Evolutionary conservation across 2,888 invertebrate genomes (phyloP).

Genomic region (Cybosia mesomella): DNA sequence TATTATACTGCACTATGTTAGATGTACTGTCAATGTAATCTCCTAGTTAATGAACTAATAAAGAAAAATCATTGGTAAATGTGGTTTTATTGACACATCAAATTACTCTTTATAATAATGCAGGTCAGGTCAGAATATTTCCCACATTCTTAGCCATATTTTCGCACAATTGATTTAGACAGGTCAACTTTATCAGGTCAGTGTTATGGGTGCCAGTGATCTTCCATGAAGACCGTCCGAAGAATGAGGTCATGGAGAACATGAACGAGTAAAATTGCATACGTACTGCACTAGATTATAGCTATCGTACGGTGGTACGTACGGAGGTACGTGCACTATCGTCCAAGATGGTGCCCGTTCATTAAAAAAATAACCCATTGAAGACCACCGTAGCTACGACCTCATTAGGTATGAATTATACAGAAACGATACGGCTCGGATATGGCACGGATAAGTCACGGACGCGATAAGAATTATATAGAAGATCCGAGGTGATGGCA

Average conservation of each 20-base stretch:
- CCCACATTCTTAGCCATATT: not conserved
- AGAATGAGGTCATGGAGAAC: not conserved
- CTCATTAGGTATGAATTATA: not conserved
- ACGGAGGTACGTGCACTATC: too few species aligned
- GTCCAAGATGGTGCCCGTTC: too few species aligned
- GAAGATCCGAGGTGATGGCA: too few species aligned
- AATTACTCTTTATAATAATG: not conserved
- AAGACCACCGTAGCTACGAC: not conserved
- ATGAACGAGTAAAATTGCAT: not conserved
- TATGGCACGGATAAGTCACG: too few species aligned
- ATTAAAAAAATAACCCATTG: too few species aligned
- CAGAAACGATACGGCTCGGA: not conserved
- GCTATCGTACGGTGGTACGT: too few species aligned
- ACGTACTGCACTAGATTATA: not conserved
- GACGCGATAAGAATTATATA: too few species aligned
- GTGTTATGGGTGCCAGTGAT: not conserved
- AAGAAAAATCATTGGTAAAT: constrained; percentile 34
- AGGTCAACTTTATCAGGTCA: not conserved
- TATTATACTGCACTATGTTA: constrained; percentile 27
- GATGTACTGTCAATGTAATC: constrained; percentile 37
- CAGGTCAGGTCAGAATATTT: not conserved
- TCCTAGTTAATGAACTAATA: constrained; percentile 42
- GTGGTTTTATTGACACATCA: constrained; percentile 34
- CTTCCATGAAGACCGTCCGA: not conserved
- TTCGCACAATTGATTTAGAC: not conserved